Percentiles rank a stretch among this genome's conserved stretches.
Evolutionary conservation across 2,113 vertebrate species (phyloP).

Genomic region (Tichodroma muraria): DNA sequence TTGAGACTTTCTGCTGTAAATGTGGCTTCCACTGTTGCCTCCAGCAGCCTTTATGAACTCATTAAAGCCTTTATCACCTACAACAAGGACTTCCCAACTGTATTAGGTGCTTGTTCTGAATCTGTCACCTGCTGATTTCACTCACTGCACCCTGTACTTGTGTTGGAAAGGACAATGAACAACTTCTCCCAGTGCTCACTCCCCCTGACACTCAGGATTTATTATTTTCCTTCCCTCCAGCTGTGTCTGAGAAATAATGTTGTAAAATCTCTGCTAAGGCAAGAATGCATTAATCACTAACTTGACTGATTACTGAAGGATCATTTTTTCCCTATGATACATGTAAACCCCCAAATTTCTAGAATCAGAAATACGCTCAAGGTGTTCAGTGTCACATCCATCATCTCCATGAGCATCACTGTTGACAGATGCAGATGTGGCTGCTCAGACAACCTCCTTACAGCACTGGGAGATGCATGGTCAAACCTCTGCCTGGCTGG

Average conservation of each 20-base stretch:
- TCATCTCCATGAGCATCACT: not conserved
- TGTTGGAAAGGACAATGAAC: not conserved
- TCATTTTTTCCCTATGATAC: slow-evolving; percentile 41
- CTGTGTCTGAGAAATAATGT: slow-evolving; percentile 39
- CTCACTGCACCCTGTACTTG: not conserved
- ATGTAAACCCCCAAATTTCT: slow-evolving; percentile 47
- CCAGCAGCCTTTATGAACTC: not conserved
- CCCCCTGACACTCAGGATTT: slow-evolving; percentile 17
- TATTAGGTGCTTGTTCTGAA: not conserved
- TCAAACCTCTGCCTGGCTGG: not conserved
- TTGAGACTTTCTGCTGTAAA: not conserved
- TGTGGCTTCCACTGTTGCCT: not conserved
- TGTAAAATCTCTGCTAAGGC: slow-evolving; percentile 28
- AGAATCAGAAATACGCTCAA: slow-evolving; percentile 30
- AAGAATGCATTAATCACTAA: slow-evolving; percentile 45
- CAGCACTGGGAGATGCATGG: not conserved
- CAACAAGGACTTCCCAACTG: not conserved
- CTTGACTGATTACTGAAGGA: slow-evolving; percentile 51
- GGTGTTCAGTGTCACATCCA: slow-evolving; percentile 40
- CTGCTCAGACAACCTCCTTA: not conserved
- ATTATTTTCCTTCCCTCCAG: slow-evolving; percentile 42
- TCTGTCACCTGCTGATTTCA: not conserved
- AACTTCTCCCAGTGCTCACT: not conserved
- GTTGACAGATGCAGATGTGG: slow-evolving; percentile 1
- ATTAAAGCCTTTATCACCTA: not conserved